phyloP scores from a whole-genome alignment of 2,797 vertebrate genomes.

The Tarsius wallacei region DNA sequence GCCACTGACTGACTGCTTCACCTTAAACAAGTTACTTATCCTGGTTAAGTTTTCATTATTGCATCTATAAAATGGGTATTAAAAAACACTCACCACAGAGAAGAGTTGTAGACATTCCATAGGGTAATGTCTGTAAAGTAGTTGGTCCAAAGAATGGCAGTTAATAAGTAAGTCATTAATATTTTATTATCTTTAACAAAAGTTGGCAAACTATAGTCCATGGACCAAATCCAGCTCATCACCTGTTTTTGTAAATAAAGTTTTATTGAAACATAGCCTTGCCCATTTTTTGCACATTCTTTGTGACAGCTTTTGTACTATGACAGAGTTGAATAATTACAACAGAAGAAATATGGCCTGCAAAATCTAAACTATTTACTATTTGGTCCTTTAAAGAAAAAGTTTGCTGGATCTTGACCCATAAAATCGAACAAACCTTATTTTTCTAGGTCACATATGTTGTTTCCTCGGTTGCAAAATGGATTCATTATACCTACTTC shows the following conservation, averaged over 20 bases:
- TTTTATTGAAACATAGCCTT: constrained; percentile 23
- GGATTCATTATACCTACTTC: neutral
- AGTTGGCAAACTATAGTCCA: neutral
- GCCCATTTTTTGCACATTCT: neutral
- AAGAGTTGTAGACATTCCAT: neutral
- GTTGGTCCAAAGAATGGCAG: neutral
- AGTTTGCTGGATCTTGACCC: neutral
- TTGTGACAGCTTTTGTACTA: neutral
- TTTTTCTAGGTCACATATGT: neutral
- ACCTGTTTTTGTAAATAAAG: constrained; percentile 61
- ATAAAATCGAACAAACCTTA: neutral
- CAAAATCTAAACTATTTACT: neutral
- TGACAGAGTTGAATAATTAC: neutral
- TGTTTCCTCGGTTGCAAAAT: constrained; percentile 13
- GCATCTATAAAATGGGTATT: neutral
- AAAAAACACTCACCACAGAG: neutral
- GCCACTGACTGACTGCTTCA: neutral
- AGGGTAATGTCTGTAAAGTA: neutral
- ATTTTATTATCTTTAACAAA: constrained; percentile 29
- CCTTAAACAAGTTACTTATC: neutral
- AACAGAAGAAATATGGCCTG: neutral
- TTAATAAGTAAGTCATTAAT: constrained; percentile 29
- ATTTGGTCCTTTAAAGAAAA: neutral
- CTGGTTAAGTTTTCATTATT: neutral
- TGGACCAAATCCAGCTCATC: neutral